Evolutionary conservation across 2,888 invertebrate species (phyloP), one percentile per base, ranked within the genome.

Genomic region (Germaria angustata): DNA sequence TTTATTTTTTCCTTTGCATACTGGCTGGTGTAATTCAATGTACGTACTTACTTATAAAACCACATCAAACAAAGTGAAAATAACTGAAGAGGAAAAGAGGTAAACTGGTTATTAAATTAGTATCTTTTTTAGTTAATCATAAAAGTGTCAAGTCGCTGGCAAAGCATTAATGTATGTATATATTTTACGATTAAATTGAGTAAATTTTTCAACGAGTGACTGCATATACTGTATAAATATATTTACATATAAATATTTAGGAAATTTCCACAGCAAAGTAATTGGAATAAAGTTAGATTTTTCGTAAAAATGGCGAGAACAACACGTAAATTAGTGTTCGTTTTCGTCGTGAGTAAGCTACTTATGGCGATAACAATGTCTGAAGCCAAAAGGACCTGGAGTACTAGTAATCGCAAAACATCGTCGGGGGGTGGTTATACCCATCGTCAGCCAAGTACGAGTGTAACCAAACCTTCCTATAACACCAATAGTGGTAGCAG

Each of bases 401-500:
- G 88, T 44, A 86, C 84, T 63, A 87, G 84, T 57, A 88, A 87
- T 51, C 88, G 90, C 17, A 90, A 88, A 51, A 84, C 87, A 46
- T 87, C 89, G 34, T 84, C 86, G 49, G 85, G 87, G 1, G 71
- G 86, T 5, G 83, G 85, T 36, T 83, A 84, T 66, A 77, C 79
- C n/a, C 86, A 84, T 13, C 76, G 84, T 80, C 86, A 87, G 55
- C 87, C 80, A 63, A 87, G 86, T 0, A 86, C 89, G 32, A 88
- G 88, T 75, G 90, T 90, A 55, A 90, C 91, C 28, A 90, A 87
- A 73, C 89, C 90, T 44, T 86, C 88, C 61, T 89, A 87, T 59
- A 85, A 77, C 3, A 84, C 85, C 4, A 87, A 81, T 53, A 86
- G 83, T 34, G 84, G 76, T 59, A 84, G 61, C 68, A 86, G 73